These are phyloP conservation scores for Noturus placidus DNA, from an alignment of 2,113 vertebrate genomes.

Conservation along the genomic window DNA sequence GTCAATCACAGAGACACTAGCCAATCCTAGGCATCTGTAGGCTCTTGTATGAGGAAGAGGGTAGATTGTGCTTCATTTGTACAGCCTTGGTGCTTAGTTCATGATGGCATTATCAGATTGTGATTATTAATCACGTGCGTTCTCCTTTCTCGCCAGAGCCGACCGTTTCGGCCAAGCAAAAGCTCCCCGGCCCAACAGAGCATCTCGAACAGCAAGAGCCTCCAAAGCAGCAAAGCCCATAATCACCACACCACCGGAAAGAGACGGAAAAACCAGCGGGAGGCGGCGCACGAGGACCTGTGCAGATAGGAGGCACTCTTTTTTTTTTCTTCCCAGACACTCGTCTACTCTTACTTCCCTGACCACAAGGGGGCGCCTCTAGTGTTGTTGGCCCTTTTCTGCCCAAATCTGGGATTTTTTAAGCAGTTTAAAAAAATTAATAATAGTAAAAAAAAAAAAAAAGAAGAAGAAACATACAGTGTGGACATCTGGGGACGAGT, in stretches of 20 bases:
- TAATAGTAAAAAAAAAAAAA: conserved; percentile 40
- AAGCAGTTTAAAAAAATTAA: conserved; percentile 49
- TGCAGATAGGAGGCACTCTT: conserved; percentile 85
- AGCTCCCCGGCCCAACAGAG: conserved; percentile 82
- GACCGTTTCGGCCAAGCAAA: conserved; percentile 86
- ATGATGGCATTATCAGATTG: no score
- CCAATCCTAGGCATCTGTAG: background rate
- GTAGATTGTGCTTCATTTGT: background rate
- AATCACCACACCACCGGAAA: conserved; percentile 89
- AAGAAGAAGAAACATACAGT: conserved; percentile 41
- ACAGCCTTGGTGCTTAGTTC: background rate
- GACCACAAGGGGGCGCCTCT: conserved; percentile 60
- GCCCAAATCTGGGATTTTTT: conserved; percentile 58
- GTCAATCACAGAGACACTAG: background rate
- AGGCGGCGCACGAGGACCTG: conserved; percentile 84
- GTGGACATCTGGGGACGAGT: conserved; percentile 64
- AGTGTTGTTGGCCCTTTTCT: conserved; percentile 53
- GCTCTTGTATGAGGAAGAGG: background rate
- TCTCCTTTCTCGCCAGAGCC: conserved; percentile 65
- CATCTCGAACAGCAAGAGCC: conserved; percentile 81
- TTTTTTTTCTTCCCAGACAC: conserved; percentile 52
- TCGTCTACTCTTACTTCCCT: conserved; percentile 59
- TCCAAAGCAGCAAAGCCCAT: conserved; percentile 85
- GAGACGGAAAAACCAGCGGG: conserved; percentile 94
- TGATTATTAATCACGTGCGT: background rate